These are phyloP conservation scores for Ibidorhyncha struthersii DNA, from an alignment of 2,113 vertebrate genomes.

Conservation along the genomic window DNA sequence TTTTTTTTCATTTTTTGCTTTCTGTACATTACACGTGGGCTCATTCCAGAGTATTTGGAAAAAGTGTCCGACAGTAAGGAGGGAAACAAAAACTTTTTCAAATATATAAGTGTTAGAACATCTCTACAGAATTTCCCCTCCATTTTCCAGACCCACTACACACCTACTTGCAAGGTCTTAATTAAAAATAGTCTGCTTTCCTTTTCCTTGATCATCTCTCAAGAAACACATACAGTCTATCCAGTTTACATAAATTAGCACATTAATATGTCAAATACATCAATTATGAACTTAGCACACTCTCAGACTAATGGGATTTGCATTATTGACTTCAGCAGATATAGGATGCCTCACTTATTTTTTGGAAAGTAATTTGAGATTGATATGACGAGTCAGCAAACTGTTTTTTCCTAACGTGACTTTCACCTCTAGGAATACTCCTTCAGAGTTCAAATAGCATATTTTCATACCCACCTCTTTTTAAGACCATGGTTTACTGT, in stretches of 20 bases:
- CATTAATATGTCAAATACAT: neutral
- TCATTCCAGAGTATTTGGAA: neutral
- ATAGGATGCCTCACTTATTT: neutral
- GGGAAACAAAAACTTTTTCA: neutral
- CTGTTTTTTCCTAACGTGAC: neutral
- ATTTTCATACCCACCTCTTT: neutral
- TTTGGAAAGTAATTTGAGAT: neutral
- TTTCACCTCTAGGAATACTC: neutral
- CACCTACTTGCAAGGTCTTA: neutral
- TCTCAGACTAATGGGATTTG: neutral
- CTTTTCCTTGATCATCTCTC: neutral
- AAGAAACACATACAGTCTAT: neutral
- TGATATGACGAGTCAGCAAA: neutral
- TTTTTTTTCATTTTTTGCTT: neutral
- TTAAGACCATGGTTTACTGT: rapidly evolving
- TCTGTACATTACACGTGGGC: neutral
- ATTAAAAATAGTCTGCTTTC: neutral
- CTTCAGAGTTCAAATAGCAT: neutral
- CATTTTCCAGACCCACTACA: neutral
- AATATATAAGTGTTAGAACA: neutral
- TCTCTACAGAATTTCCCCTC: neutral
- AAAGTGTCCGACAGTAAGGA: neutral
- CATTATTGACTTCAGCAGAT: neutral
- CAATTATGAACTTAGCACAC: neutral
- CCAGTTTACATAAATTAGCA: conserved; percentile 20